These are phyloP conservation scores for Baccha elongata DNA, from an alignment of 2,888 invertebrate species.

Conservation along the genomic window DNA sequence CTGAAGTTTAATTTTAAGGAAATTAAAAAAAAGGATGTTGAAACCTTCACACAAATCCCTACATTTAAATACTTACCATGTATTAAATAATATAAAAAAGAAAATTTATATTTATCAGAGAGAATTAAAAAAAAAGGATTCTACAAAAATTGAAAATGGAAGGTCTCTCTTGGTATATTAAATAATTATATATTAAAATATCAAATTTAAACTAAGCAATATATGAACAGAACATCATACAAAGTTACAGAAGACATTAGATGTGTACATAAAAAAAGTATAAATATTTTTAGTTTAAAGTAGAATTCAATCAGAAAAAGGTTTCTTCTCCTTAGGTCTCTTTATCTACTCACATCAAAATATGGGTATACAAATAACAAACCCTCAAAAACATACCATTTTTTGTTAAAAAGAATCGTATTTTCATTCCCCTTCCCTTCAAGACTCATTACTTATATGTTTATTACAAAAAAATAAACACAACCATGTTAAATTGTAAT, in stretches of 20 bases:
- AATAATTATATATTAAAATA: constrained; percentile 73
- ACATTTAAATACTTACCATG: constrained; percentile 54
- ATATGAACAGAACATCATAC: constrained; percentile 28
- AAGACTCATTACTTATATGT: constrained; percentile 8
- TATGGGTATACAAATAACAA: constrained; percentile 23
- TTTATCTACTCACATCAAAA: constrained; percentile 22
- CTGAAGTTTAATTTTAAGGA: constrained; percentile 55
- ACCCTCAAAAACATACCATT: constrained; percentile 6
- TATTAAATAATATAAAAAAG: constrained; percentile 72
- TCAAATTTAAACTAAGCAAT: constrained; percentile 66
- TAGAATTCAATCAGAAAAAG: constrained; percentile 53
- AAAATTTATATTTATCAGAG: constrained; percentile 66
- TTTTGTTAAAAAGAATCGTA: constrained; percentile 11
- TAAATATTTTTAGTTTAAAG: constrained; percentile 6
- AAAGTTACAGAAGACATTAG: constrained; percentile 72
- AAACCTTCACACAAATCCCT: constrained; percentile 68
- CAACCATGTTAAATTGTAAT: constrained; percentile 24
- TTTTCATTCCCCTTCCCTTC: constrained; percentile 38
- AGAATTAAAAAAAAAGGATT: constrained; percentile 53
- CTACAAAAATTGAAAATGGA: constrained; percentile 75
- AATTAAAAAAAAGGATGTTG: constrained; percentile 34
- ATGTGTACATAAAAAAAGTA: constrained; percentile 76
- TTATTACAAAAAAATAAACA: not conserved
- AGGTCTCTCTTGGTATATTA: constrained; percentile 77
- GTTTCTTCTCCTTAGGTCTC: constrained; percentile 61